phyloP scores from a whole-genome alignment of 1,140 invertebrate genomes.

The Eufriesea mexicana region DNA sequence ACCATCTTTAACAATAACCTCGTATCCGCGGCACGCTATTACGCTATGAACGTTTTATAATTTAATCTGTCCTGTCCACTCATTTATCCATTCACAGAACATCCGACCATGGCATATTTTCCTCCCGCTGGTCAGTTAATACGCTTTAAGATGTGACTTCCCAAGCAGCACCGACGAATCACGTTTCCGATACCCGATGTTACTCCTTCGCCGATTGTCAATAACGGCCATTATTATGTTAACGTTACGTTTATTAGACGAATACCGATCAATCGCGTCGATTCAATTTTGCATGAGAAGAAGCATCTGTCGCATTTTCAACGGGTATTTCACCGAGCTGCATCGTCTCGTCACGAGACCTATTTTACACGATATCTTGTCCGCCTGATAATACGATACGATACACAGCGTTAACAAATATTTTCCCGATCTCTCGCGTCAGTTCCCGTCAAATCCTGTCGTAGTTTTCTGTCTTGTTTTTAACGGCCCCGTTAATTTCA shows the following conservation, averaged over 20 bases:
- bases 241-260: neutral
- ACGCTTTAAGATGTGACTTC: constrained; percentile 37
- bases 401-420: neutral
- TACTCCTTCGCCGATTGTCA: neutral
- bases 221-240: neutral
- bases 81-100: constrained; percentile 51
- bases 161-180: neutral
- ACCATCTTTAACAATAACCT: constrained; percentile 50
- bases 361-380: constrained; percentile 24
- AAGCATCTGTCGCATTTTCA: neutral
- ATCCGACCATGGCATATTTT: constrained; percentile 51
- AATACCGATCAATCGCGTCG: neutral
- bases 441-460: neutral
- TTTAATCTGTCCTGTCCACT: constrained; percentile 49
- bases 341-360: neutral
- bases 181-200: constrained; percentile 13
- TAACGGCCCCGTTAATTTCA: neutral
- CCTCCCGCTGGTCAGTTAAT: constrained; percentile 32
- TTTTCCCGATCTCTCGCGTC: neutral
- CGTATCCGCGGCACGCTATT: constrained; percentile 29
- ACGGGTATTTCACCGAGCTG: neutral
- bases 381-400: constrained; percentile 7
- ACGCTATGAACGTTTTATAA: constrained; percentile 52
- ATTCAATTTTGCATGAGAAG: neutral
- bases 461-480: neutral